Conservation (phyloP, 2,888 invertebrate genomes). For the Heliconius charithonia region DNA sequence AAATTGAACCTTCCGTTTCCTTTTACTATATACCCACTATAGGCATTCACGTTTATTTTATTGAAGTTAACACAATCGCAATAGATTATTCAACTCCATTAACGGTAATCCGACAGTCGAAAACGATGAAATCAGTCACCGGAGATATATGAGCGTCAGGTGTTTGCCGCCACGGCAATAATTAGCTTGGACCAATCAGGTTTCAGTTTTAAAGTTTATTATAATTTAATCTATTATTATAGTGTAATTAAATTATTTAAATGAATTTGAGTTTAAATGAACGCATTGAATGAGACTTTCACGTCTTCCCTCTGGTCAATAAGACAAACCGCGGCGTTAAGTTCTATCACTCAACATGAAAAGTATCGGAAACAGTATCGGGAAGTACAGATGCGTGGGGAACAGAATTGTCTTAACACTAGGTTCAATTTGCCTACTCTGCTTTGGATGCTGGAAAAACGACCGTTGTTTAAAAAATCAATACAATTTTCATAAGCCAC, state of each 20-base stretch:
- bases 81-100: constrained; percentile 15
- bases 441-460: too few species aligned
- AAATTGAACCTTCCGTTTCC: not conserved
- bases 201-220: not conserved
- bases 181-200: constrained; percentile 4
- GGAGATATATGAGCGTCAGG: constrained; percentile 26
- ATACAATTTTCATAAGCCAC: not conserved
- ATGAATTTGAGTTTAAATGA: not conserved
- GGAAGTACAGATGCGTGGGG: too few species aligned
- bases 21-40: not conserved
- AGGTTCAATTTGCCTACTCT: too few species aligned
- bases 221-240: not conserved
- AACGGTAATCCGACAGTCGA: constrained; percentile 16
- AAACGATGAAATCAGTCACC: constrained; percentile 29
- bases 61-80: constrained; percentile 17
- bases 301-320: too few species aligned
- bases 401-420: too few species aligned
- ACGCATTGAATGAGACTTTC: too few species aligned
- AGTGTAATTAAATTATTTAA: not conserved
- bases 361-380: too few species aligned
- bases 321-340: too few species aligned
- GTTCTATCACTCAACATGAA: too few species aligned
- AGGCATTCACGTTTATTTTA: not conserved
- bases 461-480: not conserved
- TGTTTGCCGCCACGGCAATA: constrained; percentile 24